A percentile compares a stretch with the other conserved stretches of the same genome.
Conservation (phyloP, 2,888 invertebrate species). For the Salticus scenicus region DNA sequence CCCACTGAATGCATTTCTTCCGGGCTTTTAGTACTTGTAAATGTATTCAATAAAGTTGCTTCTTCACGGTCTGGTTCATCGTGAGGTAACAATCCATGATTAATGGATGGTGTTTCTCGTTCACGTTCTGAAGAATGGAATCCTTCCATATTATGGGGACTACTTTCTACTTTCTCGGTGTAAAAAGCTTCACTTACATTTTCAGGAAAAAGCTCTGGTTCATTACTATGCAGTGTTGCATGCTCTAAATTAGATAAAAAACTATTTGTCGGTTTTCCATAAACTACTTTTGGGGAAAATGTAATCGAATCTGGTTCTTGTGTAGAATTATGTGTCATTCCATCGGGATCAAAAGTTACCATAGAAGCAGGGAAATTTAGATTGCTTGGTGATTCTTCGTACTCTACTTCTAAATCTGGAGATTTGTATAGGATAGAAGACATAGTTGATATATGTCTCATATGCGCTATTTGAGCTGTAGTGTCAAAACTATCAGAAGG, state of each 20-base stretch:
- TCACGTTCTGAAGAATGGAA: not conserved
- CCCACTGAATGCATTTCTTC: not conserved
- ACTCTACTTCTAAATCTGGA: not conserved
- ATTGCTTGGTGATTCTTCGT: not conserved
- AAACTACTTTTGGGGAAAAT: conserved; percentile 13
- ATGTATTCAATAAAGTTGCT: not conserved
- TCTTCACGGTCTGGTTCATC: not conserved
- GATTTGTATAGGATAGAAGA: not conserved
- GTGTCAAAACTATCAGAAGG: not conserved
- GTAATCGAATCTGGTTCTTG: conserved; percentile 55
- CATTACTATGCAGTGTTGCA: too few relatives aligned
- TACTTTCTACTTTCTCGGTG: too few relatives aligned
- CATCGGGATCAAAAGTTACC: conserved; percentile 49
- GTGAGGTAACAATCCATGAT: not conserved
- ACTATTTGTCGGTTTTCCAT: not conserved
- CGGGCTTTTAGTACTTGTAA: not conserved
- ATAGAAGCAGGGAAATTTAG: not conserved
- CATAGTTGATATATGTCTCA: not conserved
- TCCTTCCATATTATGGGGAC: not conserved
- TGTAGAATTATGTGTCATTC: conserved; percentile 31
- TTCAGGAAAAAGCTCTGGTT: too few relatives aligned
- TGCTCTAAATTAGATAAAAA: not conserved
- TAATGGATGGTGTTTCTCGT: not conserved
- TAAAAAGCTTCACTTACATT: too few relatives aligned
- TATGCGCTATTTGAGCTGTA: not conserved